A percentile compares a stretch with the other conserved stretches of the same genome.
Conservation (phyloP, 2,888 invertebrate species). For the Euzophera pinguis region DNA sequence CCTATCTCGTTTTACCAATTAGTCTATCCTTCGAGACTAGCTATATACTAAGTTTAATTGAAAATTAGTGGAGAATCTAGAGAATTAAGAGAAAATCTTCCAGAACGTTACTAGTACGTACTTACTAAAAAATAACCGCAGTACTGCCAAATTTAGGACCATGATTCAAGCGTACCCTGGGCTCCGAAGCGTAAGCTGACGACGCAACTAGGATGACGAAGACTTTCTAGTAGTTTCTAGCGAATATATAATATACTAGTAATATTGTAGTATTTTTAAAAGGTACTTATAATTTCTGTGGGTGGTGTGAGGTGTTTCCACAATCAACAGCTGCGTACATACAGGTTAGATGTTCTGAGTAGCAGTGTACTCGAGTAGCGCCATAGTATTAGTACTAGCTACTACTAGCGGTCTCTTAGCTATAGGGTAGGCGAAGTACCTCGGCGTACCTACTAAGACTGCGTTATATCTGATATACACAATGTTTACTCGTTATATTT, state of each 20-base stretch:
- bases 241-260: too few relatives aligned
- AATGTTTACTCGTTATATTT: constrained; percentile 24
- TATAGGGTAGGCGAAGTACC: constrained; percentile 47
- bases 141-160: too few relatives aligned
- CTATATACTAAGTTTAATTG: too few relatives aligned
- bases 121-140: too few relatives aligned
- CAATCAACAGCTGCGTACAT: constrained; percentile 25
- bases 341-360: constrained; percentile 54
- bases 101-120: too few relatives aligned
- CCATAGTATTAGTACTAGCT: constrained; percentile 38
- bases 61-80: not conserved
- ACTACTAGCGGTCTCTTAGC: constrained; percentile 40
- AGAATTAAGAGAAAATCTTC: not conserved
- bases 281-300: not conserved
- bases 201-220: too few relatives aligned
- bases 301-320: constrained; percentile 3
- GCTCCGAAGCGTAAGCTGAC: too few relatives aligned
- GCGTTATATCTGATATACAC: constrained; percentile 43
- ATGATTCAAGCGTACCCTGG: too few relatives aligned
- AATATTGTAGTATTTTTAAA: too few relatives aligned
- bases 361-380: constrained; percentile 53
- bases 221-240: too few relatives aligned
- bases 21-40: too few relatives aligned
- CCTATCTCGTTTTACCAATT: too few relatives aligned
- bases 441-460: constrained; percentile 65